These are phyloP conservation scores for Rhynchomys soricoides DNA, from an alignment of 2,113 vertebrate genomes.

Conservation along the genomic window DNA sequence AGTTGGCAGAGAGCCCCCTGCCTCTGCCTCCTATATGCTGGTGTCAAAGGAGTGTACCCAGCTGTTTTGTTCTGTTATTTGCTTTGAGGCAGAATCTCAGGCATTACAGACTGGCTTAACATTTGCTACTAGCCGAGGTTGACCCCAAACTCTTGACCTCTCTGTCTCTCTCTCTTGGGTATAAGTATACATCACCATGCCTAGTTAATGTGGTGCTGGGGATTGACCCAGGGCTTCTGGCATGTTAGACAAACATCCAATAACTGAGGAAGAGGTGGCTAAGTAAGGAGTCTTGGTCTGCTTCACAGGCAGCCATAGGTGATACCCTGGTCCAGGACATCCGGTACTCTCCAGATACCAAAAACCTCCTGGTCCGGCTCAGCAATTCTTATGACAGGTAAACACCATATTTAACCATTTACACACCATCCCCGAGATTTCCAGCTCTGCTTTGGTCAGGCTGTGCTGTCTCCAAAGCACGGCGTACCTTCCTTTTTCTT, in stretches of 20 bases:
- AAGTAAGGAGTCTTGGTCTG: slow-evolving; percentile 38
- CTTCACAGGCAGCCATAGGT: slow-evolving; percentile 88
- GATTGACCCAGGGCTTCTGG: not conserved
- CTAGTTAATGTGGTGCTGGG: not conserved
- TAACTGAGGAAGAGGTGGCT: too few species aligned
- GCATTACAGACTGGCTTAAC: not conserved
- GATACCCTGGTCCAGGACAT: slow-evolving; percentile 89
- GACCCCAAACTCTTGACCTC: not conserved
- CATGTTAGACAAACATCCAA: not conserved
- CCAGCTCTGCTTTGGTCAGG: not conserved
- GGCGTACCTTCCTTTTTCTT: not conserved
- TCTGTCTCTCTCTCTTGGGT: not conserved
- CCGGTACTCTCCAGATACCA: slow-evolving; percentile 86
- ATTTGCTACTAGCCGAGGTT: not conserved
- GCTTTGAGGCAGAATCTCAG: not conserved
- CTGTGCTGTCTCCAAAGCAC: not conserved
- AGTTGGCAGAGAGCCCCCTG: not conserved
- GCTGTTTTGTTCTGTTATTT: not conserved
- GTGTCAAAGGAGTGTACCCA: not conserved
- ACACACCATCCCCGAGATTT: rapidly evolving
- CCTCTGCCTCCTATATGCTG: not conserved
- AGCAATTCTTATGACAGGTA: slow-evolving; percentile 92
- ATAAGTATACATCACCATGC: too few species aligned
- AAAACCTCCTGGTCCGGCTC: slow-evolving; percentile 90
- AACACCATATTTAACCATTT: rapidly evolving